Percentiles rank a stretch among this genome's conserved stretches.
phyloP scores from a whole-genome alignment of 2,888 invertebrate genomes.

The Oligia latruncula region DNA sequence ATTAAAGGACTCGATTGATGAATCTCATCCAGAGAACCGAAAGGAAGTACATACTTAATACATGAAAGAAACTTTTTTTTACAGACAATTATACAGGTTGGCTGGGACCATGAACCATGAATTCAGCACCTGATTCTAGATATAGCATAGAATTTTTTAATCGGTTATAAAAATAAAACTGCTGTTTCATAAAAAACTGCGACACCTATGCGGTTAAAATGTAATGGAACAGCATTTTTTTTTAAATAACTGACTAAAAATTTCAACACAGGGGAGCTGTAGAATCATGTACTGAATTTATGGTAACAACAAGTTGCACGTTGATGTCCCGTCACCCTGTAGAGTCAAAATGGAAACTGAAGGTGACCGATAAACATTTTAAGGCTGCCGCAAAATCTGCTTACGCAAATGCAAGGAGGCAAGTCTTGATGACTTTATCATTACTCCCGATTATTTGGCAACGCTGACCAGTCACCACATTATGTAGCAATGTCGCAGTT shows the following conservation, averaged over 20 bases:
- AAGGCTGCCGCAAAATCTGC: constrained; percentile 22
- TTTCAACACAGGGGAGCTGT: background rate
- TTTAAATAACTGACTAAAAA: background rate
- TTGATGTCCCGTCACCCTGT: background rate
- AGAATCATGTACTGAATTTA: background rate
- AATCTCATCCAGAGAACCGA: constrained; percentile 8
- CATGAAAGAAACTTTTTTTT: background rate
- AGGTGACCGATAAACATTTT: constrained; percentile 9
- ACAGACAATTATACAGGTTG: background rate
- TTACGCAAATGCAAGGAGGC: constrained; percentile 46
- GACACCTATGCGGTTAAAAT: background rate
- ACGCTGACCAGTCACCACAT: constrained; percentile 47
- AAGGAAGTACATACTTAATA: background rate
- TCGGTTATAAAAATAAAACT: background rate
- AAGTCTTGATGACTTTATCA: constrained; percentile 56
- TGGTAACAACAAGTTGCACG: background rate
- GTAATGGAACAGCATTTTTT: background rate
- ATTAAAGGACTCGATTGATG: background rate
- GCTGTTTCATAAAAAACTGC: background rate
- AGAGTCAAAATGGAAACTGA: constrained; percentile 2
- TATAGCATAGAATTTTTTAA: no score
- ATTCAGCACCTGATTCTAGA: background rate
- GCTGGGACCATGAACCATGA: background rate
- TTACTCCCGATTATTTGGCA: constrained; percentile 52
- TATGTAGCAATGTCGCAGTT: constrained; percentile 56